Conservation (phyloP, 1,140 invertebrate genomes). For the Meloidogyne exigua region DNA sequence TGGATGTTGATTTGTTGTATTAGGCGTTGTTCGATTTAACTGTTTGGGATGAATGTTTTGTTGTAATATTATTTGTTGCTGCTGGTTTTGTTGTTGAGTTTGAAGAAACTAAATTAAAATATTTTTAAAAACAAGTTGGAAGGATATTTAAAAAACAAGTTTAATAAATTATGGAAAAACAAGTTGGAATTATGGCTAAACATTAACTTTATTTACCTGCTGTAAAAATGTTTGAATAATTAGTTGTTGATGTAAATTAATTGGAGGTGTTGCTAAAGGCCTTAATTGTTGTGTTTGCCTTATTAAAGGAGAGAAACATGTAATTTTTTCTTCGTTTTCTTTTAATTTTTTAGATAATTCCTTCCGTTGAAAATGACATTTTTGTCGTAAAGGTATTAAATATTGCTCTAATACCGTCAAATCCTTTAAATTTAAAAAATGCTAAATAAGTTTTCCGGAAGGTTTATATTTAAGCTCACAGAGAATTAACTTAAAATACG, state of each 20-base stretch:
- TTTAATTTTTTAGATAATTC: not conserved
- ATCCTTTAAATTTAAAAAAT: not conserved
- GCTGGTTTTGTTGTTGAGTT: not conserved
- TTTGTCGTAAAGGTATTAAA: not conserved
- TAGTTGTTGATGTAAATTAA: not conserved
- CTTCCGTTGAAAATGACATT: not conserved
- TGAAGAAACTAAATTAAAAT: not conserved
- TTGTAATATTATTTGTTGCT: not conserved
- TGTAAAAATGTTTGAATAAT: not conserved
- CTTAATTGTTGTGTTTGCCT: not conserved
- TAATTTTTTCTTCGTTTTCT: not conserved
- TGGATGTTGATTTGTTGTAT: not conserved
- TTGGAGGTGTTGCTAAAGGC: not conserved
- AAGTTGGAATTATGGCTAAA: not conserved
- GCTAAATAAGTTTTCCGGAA: not conserved
- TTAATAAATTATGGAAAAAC: not conserved
- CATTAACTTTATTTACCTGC: not conserved
- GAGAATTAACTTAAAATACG: too few relatives aligned
- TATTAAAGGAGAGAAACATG: not conserved
- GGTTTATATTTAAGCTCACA: too few relatives aligned
- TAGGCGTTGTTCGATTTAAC: not conserved
- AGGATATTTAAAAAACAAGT: not conserved
- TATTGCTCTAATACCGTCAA: not conserved
- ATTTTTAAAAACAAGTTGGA: not conserved
- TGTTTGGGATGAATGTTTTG: not conserved